These are phyloP conservation scores for Trididemnum nubilum DNA, from an alignment of 23 tunicate species.

Conservation along the genomic window DNA sequence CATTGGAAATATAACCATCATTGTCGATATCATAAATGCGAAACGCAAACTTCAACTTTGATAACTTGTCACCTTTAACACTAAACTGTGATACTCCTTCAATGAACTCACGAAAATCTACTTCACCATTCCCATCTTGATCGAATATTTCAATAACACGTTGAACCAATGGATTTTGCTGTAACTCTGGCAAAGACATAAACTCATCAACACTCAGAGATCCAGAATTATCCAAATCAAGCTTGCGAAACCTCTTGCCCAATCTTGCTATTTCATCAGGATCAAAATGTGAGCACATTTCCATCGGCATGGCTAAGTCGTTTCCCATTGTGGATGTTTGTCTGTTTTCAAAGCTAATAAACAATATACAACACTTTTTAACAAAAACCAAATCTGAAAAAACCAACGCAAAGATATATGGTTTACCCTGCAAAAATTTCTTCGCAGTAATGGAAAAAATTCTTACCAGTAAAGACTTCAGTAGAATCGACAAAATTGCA, in stretches of 20 bases:
- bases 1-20: slow-evolving; percentile 98
- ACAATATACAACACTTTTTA: no score
- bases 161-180: slow-evolving; percentile 97
- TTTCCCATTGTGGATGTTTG: slow-evolving; percentile 72
- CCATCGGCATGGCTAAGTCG: slow-evolving; percentile 93
- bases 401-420: no score
- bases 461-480: no score
- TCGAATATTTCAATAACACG: slow-evolving; percentile 98
- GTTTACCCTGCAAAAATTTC: no score
- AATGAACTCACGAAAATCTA: slow-evolving; percentile 95
- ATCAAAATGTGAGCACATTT: slow-evolving; percentile 98
- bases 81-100: slow-evolving; percentile 99
- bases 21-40: slow-evolving; percentile 98
- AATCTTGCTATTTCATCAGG: slow-evolving; percentile 95
- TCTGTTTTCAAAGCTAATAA: no score
- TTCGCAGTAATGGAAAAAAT: no score
- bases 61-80: slow-evolving; percentile 93
- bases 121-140: slow-evolving; percentile 99
- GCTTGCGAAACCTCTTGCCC: slow-evolving; percentile 94
- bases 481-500: no score
- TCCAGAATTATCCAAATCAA: slow-evolving; percentile 98
- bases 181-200: slow-evolving; percentile 94
- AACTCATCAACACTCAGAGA: slow-evolving; percentile 94
- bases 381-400: no score
- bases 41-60: slow-evolving; percentile 97